Conservation (phyloP, 2,113 vertebrate species). For the Aleadryas rufinucha region DNA sequence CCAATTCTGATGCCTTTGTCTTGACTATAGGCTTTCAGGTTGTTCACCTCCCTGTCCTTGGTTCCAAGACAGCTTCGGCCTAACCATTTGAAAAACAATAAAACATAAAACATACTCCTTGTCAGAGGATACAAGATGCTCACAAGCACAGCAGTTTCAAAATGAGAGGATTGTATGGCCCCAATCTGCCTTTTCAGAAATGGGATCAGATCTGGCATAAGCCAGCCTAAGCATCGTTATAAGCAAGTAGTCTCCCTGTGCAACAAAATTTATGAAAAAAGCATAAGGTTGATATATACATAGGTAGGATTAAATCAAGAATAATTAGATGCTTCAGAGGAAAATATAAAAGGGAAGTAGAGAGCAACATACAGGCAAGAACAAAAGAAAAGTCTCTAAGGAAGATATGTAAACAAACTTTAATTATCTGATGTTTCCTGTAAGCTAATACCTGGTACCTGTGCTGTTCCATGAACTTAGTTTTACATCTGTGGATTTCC, state of each 20-base stretch:
- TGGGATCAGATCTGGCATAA: background rate
- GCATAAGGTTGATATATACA: background rate
- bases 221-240: background rate
- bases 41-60: background rate
- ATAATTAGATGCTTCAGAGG: background rate
- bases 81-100: background rate
- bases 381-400: background rate
- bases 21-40: background rate
- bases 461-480: background rate
- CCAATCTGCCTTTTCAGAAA: background rate
- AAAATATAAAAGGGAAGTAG: background rate
- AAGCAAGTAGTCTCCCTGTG: background rate
- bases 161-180: background rate
- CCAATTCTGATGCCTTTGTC: background rate
- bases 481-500: background rate
- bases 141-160: background rate
- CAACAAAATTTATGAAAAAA: background rate
- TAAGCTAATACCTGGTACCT: background rate
- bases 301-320: background rate
- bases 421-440: background rate
- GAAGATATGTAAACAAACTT: background rate
- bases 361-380: background rate
- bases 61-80: background rate
- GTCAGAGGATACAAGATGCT: background rate
- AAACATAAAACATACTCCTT: background rate